These are phyloP conservation scores for Propsilocerus akamusi DNA, from an alignment of 1,140 invertebrate genomes.

Conservation along the genomic window DNA sequence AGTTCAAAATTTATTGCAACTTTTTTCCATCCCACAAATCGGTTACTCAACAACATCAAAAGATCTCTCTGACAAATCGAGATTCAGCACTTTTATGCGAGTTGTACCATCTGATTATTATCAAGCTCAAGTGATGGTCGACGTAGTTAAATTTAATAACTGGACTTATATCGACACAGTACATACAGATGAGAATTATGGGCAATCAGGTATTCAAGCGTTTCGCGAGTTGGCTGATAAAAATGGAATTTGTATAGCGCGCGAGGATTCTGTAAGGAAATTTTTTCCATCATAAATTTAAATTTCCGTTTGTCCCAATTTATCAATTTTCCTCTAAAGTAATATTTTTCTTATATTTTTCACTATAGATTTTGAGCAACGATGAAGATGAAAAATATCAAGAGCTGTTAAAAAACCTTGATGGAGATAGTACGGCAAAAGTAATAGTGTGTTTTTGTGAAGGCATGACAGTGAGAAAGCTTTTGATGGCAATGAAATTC, in stretches of 20 bases:
- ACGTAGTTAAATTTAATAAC: constrained; percentile 49
- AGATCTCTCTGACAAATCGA: constrained; percentile 57
- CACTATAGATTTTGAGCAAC: background rate
- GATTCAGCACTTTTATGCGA: constrained; percentile 61
- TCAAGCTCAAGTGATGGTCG: constrained; percentile 58
- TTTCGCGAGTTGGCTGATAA: constrained; percentile 46
- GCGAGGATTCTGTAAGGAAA: constrained; percentile 35
- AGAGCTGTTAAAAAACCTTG: constrained; percentile 34
- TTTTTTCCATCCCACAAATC: constrained; percentile 38
- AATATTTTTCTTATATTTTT: background rate
- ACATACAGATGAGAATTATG: constrained; percentile 67
- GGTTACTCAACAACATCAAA: constrained; percentile 64
- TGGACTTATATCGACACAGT: constrained; percentile 76
- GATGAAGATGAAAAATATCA: constrained; percentile 26
- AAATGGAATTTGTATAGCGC: constrained; percentile 53
- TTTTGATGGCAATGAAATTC: constrained; percentile 44
- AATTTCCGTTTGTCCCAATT: background rate
- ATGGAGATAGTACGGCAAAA: constrained; percentile 34
- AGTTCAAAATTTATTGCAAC: constrained; percentile 66
- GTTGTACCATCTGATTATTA: constrained; percentile 68
- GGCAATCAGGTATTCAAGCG: constrained; percentile 57
- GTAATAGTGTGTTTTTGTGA: constrained; percentile 77
- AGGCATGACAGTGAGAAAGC: constrained; percentile 46
- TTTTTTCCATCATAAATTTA: background rate
- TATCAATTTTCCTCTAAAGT: background rate